Evolutionary conservation across 2,797 vertebrate species (phyloP).

Genomic region (Paratrypauchen microcephalus): DNA sequence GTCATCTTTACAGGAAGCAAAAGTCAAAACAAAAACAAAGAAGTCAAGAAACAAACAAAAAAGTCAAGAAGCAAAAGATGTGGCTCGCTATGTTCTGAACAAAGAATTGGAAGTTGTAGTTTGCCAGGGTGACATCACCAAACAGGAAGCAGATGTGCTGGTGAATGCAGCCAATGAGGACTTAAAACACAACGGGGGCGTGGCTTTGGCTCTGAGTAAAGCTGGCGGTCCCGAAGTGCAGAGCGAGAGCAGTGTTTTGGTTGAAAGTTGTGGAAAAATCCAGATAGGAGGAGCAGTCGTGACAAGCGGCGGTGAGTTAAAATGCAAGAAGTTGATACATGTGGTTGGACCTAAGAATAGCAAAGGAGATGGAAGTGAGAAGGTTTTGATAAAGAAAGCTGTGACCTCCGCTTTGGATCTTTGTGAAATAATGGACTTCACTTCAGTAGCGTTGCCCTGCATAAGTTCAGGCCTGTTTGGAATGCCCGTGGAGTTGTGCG

Average conservation of each 20-base stretch:
- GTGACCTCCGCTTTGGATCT: slow-evolving; percentile 37
- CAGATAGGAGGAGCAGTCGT: slow-evolving; percentile 37
- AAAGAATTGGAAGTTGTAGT: slow-evolving; percentile 52
- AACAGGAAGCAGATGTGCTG: slow-evolving; percentile 57
- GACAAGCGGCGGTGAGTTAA: slow-evolving; percentile 59
- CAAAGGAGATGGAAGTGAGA: slow-evolving; percentile 36
- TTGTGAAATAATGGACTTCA: slow-evolving; percentile 19
- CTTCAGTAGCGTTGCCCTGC: slow-evolving; percentile 50
- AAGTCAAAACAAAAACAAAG: no score
- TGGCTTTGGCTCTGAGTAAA: slow-evolving; percentile 60
- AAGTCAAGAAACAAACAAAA: no score
- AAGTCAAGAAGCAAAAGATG: background rate
- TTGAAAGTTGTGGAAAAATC: slow-evolving; percentile 40
- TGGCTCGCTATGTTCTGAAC: slow-evolving; percentile 38
- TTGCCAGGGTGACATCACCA: slow-evolving; percentile 65
- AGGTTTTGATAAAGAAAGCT: slow-evolving; percentile 36
- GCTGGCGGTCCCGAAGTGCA: slow-evolving; percentile 64
- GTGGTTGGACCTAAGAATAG: slow-evolving; percentile 59
- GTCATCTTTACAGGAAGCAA: background rate
- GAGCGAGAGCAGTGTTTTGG: slow-evolving; percentile 42
- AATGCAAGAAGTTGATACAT: slow-evolving; percentile 64
- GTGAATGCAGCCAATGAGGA: slow-evolving; percentile 69
- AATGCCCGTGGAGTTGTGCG: slow-evolving; percentile 55
- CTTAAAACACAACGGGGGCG: slow-evolving; percentile 55
- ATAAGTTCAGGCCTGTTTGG: slow-evolving; percentile 47